Conservation (phyloP, 2,888 invertebrate genomes). For the Leuctra nigra region DNA sequence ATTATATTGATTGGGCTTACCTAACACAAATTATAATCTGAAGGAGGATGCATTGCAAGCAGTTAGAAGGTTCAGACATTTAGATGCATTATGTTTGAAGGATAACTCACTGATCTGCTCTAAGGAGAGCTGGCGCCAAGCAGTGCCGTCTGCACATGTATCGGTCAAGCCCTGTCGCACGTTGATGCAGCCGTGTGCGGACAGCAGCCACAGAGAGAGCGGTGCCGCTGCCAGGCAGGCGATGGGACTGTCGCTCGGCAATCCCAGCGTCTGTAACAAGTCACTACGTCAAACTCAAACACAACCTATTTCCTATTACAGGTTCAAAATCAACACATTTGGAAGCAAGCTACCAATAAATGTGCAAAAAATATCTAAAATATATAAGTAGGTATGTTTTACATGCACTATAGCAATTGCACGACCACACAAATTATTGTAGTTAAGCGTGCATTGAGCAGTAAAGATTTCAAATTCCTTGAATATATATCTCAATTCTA, state of each 20-base stretch:
- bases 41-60: no score
- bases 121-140: slow-evolving; percentile 42
- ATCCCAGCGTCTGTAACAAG: slow-evolving; percentile 27
- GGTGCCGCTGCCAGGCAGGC: slow-evolving; percentile 38
- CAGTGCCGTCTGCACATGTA: slow-evolving; percentile 38
- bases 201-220: slow-evolving; percentile 44
- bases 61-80: no score
- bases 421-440: no score
- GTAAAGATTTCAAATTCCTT: no score
- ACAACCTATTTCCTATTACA: not conserved
- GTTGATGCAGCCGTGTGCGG: slow-evolving; percentile 39
- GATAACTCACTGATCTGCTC: slow-evolving; percentile 41
- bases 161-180: slow-evolving; percentile 41
- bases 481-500: no score
- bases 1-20: no score
- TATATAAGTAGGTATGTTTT: no score
- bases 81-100: no score
- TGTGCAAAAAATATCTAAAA: no score
- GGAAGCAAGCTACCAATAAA: not conserved
- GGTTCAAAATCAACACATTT: not conserved
- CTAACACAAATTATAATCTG: no score
- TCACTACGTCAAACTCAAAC: not conserved
- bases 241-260: slow-evolving; percentile 29
- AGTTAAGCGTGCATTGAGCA: no score
- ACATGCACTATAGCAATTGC: no score